phyloP scores from a whole-genome alignment of 2,113 vertebrate genomes.

The Pomatorhinus ruficollis region DNA sequence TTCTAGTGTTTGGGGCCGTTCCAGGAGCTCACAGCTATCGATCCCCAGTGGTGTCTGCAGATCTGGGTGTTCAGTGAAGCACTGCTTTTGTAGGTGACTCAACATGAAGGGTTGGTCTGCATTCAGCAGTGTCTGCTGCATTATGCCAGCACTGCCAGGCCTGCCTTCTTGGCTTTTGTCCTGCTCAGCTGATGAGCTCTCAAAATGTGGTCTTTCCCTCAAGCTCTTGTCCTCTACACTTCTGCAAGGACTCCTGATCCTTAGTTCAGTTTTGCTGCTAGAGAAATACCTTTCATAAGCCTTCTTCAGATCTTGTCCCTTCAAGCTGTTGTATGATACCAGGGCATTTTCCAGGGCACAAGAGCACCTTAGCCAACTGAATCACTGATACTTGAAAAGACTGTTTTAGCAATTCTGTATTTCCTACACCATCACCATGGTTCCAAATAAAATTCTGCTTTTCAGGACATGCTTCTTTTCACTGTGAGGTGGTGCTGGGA shows the following conservation, averaged over 20 bases:
- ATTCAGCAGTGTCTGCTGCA: neutral
- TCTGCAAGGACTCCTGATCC: neutral
- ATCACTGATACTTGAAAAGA: neutral
- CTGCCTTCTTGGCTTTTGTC: constrained; percentile 17
- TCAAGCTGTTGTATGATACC: neutral
- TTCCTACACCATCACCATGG: neutral
- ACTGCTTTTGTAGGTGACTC: neutral
- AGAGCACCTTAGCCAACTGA: neutral
- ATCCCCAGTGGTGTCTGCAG: neutral
- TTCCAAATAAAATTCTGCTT: neutral
- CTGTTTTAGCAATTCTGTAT: neutral
- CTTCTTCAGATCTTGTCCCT: neutral
- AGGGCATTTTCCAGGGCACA: neutral
- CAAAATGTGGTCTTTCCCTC: neutral
- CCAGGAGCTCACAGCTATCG: neutral
- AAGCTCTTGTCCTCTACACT: constrained; percentile 9
- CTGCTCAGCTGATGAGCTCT: constrained; percentile 18
- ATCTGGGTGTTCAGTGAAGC: neutral
- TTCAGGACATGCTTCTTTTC: neutral
- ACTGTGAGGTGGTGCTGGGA: neutral
- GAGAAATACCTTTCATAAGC: neutral
- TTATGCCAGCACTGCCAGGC: neutral
- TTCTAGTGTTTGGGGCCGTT: neutral
- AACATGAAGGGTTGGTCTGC: neutral
- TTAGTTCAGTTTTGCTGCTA: neutral